These are phyloP conservation scores for Alcis repandata DNA, from an alignment of 2,888 invertebrate genomes.

Conservation along the genomic window DNA sequence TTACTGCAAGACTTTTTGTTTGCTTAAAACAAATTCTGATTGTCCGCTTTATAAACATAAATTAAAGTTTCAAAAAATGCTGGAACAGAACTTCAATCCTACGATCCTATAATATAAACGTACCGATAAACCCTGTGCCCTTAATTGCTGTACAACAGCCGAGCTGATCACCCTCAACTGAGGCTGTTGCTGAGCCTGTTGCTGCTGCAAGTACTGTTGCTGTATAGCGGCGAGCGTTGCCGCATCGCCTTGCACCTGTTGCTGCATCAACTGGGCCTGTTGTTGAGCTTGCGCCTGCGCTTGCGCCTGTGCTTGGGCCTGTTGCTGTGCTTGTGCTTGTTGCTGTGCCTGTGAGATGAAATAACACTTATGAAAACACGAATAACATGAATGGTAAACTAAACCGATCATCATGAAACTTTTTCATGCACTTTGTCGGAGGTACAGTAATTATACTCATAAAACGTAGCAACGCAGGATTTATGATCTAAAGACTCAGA, in stretches of 20 bases:
- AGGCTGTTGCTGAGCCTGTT: slow-evolving; percentile 82
- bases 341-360: slow-evolving; percentile 60
- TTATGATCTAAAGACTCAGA: too few relatives aligned
- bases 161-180: slow-evolving; percentile 87
- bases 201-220: slow-evolving; percentile 81
- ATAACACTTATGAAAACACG: background rate
- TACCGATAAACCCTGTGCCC: slow-evolving; percentile 84
- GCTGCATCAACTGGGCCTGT: slow-evolving; percentile 72
- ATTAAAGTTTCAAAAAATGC: background rate
- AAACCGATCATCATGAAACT: too few relatives aligned
- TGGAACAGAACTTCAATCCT: background rate
- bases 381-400: background rate
- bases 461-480: too few relatives aligned
- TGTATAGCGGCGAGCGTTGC: slow-evolving; percentile 82
- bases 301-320: slow-evolving; percentile 52
- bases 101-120: slow-evolving; percentile 48
- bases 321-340: slow-evolving; percentile 66
- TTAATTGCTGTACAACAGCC: slow-evolving; percentile 86
- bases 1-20: too few relatives aligned
- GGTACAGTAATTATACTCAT: too few relatives aligned
- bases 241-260: slow-evolving; percentile 78
- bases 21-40: too few relatives aligned
- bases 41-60: too few relatives aligned
- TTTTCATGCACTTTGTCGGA: too few relatives aligned
- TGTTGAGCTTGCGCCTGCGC: slow-evolving; percentile 51